A percentile compares a stretch with the other conserved stretches of the same genome.
These are phyloP conservation scores for Phyllostomus discolor DNA, from an alignment of 2,113 vertebrate species.

Conservation along the genomic window DNA sequence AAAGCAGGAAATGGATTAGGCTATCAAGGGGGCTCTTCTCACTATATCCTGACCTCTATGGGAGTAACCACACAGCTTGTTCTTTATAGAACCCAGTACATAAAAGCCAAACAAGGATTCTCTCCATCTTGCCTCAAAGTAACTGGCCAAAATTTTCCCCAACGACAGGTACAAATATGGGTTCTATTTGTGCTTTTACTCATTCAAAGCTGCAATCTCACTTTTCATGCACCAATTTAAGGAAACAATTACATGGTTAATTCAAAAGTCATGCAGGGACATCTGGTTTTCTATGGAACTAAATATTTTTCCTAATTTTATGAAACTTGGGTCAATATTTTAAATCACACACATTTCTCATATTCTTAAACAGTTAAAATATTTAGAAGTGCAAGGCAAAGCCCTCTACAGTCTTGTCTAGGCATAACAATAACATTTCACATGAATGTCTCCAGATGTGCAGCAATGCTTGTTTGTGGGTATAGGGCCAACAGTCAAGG, in stretches of 20 bases:
- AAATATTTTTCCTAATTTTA: not conserved
- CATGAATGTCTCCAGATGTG: not conserved
- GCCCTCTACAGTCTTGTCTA: not conserved
- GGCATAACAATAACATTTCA: not conserved
- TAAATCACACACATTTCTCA: not conserved
- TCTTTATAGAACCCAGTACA: not conserved
- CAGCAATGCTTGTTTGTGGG: not conserved
- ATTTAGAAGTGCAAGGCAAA: not conserved
- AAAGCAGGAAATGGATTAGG: not conserved
- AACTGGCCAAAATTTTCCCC: not conserved
- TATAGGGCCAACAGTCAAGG: not conserved
- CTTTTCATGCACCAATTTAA: not conserved
- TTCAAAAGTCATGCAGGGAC: not conserved
- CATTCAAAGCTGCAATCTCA: not conserved
- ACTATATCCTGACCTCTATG: not conserved
- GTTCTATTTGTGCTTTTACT: not conserved
- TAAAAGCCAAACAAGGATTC: conserved; percentile 4
- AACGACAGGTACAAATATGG: not conserved
- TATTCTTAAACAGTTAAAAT: not conserved
- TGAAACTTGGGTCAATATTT: not conserved
- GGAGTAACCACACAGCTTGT: not conserved
- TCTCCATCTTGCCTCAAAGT: not conserved
- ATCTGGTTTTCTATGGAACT: not conserved
- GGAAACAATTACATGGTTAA: not conserved
- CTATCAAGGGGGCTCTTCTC: not conserved